These are phyloP conservation scores for Drosophila seclusa DNA, from an alignment of 2,888 invertebrate genomes.

Conservation along the genomic window DNA sequence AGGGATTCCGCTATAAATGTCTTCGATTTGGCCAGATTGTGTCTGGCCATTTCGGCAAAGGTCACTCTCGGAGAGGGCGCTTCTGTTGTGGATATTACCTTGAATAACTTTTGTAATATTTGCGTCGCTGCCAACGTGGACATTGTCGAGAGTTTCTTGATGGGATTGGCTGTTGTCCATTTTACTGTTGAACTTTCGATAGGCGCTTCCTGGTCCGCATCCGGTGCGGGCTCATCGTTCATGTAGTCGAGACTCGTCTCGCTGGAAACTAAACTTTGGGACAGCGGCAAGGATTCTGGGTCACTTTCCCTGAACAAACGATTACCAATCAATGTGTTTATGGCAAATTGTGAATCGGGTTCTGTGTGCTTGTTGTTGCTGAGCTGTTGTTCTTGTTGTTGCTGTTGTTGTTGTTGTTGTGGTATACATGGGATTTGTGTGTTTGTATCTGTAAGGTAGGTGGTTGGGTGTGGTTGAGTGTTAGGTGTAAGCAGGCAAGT, in stretches of 20 bases:
- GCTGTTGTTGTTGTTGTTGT: conserved; percentile 20
- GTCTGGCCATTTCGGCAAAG: conserved; percentile 53
- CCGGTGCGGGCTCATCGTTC: conserved; percentile 45
- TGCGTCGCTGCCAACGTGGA: conserved; percentile 56
- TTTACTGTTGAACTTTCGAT: conserved; percentile 26
- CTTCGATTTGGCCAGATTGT: conserved; percentile 61
- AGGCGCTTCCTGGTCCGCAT: conserved; percentile 2
- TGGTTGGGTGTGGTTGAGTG: conserved; percentile 36
- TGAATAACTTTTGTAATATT: conserved; percentile 52
- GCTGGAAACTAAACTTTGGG: conserved; percentile 41
- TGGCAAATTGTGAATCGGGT: conserved; percentile 24
- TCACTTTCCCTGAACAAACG: conserved; percentile 30
- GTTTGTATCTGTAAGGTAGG: conserved; percentile 58
- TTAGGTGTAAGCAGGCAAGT: conserved; percentile 4
- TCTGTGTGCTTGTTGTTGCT: conserved; percentile 18
- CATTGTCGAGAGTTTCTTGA: conserved; percentile 40
- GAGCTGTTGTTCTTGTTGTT: conserved; percentile 16
- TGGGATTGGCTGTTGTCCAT: conserved; percentile 13
- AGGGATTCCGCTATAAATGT: conserved; percentile 58
- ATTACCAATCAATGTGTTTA: conserved; percentile 13
- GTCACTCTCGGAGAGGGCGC: conserved; percentile 33
- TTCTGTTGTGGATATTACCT: conserved; percentile 49
- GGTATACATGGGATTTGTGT: conserved; percentile 49
- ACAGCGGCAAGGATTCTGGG: conserved; percentile 15
- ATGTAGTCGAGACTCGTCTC: conserved; percentile 51